These are phyloP conservation scores for Caranx ignobilis DNA, from an alignment of 2,113 vertebrate genomes.

Conservation along the genomic window DNA sequence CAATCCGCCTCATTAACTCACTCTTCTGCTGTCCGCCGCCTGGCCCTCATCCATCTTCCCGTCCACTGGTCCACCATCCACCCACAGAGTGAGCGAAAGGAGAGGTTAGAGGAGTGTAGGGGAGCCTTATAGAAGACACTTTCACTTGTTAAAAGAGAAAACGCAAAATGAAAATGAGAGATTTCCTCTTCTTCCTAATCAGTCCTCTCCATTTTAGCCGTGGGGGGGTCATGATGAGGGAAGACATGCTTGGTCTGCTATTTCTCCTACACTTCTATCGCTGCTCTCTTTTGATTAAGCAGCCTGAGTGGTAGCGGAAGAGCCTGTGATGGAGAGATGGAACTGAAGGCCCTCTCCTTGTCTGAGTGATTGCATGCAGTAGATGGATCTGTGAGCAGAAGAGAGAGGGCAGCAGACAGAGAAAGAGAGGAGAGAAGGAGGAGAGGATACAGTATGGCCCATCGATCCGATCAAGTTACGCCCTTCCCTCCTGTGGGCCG, in stretches of 20 bases:
- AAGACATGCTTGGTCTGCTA: slow-evolving; percentile 3
- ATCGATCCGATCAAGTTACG: slow-evolving; percentile 57
- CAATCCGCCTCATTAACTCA: slow-evolving; percentile 77
- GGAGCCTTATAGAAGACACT: slow-evolving; percentile 54
- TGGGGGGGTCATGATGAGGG: slow-evolving; percentile 15
- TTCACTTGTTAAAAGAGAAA: slow-evolving; percentile 30
- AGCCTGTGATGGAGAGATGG: slow-evolving; percentile 25
- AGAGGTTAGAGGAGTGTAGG: slow-evolving; percentile 49
- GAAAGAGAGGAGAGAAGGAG: neutral
- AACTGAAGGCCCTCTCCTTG: slow-evolving; percentile 32
- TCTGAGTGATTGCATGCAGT: slow-evolving; percentile 26
- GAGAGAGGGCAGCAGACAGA: neutral
- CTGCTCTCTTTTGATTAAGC: slow-evolving; percentile 52
- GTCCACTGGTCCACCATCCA: slow-evolving; percentile 40
- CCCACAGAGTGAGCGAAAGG: slow-evolving; percentile 36
- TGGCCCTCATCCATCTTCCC: slow-evolving; percentile 64
- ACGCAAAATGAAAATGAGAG: slow-evolving; percentile 50
- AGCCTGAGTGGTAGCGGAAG: neutral
- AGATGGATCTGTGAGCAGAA: slow-evolving; percentile 28
- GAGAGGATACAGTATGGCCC: slow-evolving; percentile 34
- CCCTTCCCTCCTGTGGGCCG: slow-evolving; percentile 44
- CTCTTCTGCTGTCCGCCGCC: slow-evolving; percentile 39
- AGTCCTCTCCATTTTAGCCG: slow-evolving; percentile 47
- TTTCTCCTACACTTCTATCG: slow-evolving; percentile 13
- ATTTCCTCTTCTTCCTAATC: slow-evolving; percentile 10